phyloP scores from a whole-genome alignment of 2,888 invertebrate species.

The Drosophila algonquin region DNA sequence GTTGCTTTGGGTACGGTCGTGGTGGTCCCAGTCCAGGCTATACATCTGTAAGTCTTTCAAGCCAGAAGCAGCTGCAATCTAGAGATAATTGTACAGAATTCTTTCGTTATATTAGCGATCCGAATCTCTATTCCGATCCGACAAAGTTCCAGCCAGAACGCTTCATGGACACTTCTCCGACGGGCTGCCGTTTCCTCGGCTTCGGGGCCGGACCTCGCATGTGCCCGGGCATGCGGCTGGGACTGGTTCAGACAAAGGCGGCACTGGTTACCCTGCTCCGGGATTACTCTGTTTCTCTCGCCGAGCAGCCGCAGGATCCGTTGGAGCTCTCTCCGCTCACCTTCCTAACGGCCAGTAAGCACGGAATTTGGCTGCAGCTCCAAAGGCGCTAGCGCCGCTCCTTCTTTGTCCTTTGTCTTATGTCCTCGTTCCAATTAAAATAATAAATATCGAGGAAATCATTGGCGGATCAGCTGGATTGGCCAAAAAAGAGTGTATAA shows the following conservation, averaged over 20 bases:
- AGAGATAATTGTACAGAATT: neutral
- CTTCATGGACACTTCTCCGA: slow-evolving; percentile 45
- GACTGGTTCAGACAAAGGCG: slow-evolving; percentile 72
- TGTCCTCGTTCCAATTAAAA: too few relatives aligned
- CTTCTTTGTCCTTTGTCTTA: too few relatives aligned
- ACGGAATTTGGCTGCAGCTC: slow-evolving; percentile 70
- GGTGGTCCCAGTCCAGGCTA: slow-evolving; percentile 73
- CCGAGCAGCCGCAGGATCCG: slow-evolving; percentile 11
- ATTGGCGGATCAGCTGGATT: too few relatives aligned
- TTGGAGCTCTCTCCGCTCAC: slow-evolving; percentile 66
- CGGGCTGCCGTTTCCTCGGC: slow-evolving; percentile 66
- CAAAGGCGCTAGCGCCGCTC: neutral
- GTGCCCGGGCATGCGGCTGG: slow-evolving; percentile 79
- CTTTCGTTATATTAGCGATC: slow-evolving; percentile 54
- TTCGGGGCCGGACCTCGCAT: slow-evolving; percentile 79
- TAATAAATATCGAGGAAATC: too few relatives aligned
- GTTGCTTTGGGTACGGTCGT: slow-evolving; percentile 61
- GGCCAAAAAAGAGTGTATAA: too few relatives aligned
- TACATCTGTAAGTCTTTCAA: slow-evolving; percentile 65
- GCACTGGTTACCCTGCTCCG: slow-evolving; percentile 65
- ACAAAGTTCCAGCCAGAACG: slow-evolving; percentile 67
- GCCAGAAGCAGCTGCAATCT: neutral
- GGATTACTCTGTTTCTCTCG: slow-evolving; percentile 58
- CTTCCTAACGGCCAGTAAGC: slow-evolving; percentile 67
- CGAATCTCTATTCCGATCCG: slow-evolving; percentile 61